Base-by-base conservation (phyloP, 1,140 invertebrate genomes). In the Temnothorax nylanderi region DNA sequence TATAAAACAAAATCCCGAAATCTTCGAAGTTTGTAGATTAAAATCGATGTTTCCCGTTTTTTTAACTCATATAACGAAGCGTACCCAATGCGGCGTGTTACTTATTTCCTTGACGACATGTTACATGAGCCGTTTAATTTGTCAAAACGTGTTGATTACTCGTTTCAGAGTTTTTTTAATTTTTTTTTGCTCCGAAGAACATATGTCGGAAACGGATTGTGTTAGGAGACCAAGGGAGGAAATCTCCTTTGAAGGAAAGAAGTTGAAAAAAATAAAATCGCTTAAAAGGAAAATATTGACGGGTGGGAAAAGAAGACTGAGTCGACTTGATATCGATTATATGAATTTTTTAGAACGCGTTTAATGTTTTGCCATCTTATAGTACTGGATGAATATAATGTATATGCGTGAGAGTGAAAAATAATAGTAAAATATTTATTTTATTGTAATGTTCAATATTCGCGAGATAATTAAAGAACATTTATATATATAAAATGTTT, bases 91-190 rank as follows among this genome's bases (percentile, higher is more conserved):
- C n/a, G 8, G 3, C 11, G 7, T 21, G 60, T 60, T 74, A 34
- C 26, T 72, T 72, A 72, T 74, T 82, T 49, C 11, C 41, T 58
- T 37, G 67, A 11, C 4, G 80, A 72, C 37, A n/a, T 44, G 54
- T 47, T 18, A 51, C 67, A 82, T 67, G 26, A 60, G 67, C 18
- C 37, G 18, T 47, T 72, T 60, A 74, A 82, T 82, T 74, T 82
- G 80, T 82, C 54, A 60, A 82, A 60, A 60, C 37, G 62, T 16
- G 8, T 41, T 2, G 37, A 13, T 8, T 51, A 32, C 11, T 72
- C 21, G 16, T 47, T 37, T 32, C 34, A 10, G 26, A 47, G 65
- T 82, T 82, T 72, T 82, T 82, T 13, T 37, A 21, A 7, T 11
- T 26, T 81, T 81, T 26, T 65, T 81, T 69, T 81, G 26, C 1